Conservation (phyloP, 23 tunicate genomes). For the Botrylloides violaceus region DNA sequence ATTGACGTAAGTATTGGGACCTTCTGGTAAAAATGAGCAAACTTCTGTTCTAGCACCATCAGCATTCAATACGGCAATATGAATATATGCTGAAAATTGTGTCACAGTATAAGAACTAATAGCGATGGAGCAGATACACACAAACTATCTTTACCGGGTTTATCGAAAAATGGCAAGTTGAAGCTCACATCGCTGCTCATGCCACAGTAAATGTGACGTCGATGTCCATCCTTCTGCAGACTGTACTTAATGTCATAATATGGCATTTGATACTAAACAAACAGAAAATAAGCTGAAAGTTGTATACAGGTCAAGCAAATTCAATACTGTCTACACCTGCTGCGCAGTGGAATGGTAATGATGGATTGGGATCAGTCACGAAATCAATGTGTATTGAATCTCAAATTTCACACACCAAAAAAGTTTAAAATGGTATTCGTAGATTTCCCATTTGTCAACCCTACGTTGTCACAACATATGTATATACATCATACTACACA, state of each 20-base stretch:
- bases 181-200: slow-evolving; percentile 30
- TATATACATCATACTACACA: too few relatives aligned
- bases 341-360: too few relatives aligned
- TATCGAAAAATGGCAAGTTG: slow-evolving; percentile 34
- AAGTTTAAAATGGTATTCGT: too few relatives aligned
- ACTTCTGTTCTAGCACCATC: slow-evolving; percentile 48
- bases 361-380: too few relatives aligned
- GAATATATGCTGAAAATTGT: slow-evolving; percentile 29
- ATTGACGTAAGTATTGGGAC: neutral
- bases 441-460: too few relatives aligned
- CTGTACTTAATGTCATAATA: slow-evolving; percentile 58
- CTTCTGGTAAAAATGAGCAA: slow-evolving; percentile 49
- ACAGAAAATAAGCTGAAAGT: too few relatives aligned
- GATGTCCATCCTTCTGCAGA: slow-evolving; percentile 20
- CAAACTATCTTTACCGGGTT: slow-evolving; percentile 34
- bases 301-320: too few relatives aligned
- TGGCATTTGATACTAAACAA: slow-evolving; percentile 37
- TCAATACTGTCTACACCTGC: too few relatives aligned
- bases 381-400: too few relatives aligned
- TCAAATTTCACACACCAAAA: too few relatives aligned
- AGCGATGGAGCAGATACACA: neutral
- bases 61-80: slow-evolving; percentile 39
- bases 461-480: too few relatives aligned
- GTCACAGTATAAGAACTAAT: neutral
- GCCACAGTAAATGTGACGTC: slow-evolving; percentile 49